Evolutionary conservation across 2,797 vertebrate genomes (phyloP).

Genomic region (Phyllotis vaccarum): DNA sequence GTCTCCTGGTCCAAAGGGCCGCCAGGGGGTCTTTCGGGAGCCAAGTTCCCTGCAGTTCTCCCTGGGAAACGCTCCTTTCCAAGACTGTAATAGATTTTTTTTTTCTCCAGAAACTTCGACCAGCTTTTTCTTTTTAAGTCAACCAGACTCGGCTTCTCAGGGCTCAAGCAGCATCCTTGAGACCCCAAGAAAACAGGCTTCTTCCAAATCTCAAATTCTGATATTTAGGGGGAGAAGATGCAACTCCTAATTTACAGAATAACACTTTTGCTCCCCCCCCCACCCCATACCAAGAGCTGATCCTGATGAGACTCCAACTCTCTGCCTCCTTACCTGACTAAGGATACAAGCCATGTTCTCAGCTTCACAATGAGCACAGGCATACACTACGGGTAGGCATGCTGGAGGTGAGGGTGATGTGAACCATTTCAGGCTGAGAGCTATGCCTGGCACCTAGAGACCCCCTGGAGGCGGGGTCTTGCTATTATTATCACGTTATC

Average conservation of each 20-base stretch:
- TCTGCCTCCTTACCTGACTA: not conserved
- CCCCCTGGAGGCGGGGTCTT: not conserved
- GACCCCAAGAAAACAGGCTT: not conserved
- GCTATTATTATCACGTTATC: not conserved
- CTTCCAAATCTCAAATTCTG: not conserved
- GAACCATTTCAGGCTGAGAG: not conserved
- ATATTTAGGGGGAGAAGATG: too few relatives aligned
- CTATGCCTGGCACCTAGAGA: fast-evolving
- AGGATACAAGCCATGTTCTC: not conserved
- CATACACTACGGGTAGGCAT: fast-evolving
- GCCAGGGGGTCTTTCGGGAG: not conserved
- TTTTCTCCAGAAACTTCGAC: slow-evolving; percentile 33
- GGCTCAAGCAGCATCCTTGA: not conserved
- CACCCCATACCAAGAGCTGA: not conserved
- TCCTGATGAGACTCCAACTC: too few relatives aligned
- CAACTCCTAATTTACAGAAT: too few relatives aligned
- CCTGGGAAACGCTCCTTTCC: not conserved
- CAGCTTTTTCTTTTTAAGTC: not conserved
- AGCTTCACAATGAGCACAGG: not conserved
- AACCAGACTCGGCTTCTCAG: not conserved
- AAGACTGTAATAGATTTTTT: not conserved
- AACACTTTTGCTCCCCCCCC: not conserved
- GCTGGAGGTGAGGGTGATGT: not conserved
- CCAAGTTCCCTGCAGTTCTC: not conserved
- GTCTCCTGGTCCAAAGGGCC: not conserved